Percentiles rank a stretch among this genome's conserved stretches.
phyloP scores from a whole-genome alignment of 92 coral and sea anemone species.

The Pocillopora grandis region DNA sequence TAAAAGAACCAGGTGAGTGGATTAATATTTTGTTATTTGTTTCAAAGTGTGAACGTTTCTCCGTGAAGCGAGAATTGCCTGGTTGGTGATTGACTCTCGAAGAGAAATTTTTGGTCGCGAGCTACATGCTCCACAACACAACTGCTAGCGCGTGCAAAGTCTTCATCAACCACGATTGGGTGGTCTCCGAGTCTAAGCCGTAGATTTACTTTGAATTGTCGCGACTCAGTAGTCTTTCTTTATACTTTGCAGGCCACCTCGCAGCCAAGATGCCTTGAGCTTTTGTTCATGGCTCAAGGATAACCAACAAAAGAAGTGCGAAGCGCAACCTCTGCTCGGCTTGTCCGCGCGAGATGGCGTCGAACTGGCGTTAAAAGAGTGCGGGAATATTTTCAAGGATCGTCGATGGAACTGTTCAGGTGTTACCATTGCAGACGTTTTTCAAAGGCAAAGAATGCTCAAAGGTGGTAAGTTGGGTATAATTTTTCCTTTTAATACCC shows the following conservation, averaged over 20 bases:
- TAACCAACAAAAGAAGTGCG: conserved; percentile 63
- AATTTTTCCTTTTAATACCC: conserved; percentile 5
- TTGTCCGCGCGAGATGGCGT: conserved; percentile 72
- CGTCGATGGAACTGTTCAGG: conserved; percentile 95
- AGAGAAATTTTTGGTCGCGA: background rate
- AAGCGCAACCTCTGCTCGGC: conserved; percentile 53
- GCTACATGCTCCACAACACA: background rate
- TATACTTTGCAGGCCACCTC: conserved; percentile 50
- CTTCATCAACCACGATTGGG: conserved; percentile 1
- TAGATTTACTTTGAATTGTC: background rate
- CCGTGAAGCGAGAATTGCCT: conserved; percentile 25
- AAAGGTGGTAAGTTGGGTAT: conserved; percentile 65
- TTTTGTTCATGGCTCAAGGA: conserved; percentile 73
- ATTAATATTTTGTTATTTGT: conserved; percentile 8
- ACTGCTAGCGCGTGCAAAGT: conserved; percentile 11
- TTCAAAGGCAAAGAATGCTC: conserved; percentile 73
- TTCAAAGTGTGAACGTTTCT: conserved; percentile 41
- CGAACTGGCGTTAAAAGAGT: conserved; percentile 77
- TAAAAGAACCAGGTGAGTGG: conserved; percentile 18
- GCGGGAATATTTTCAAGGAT: conserved; percentile 71
- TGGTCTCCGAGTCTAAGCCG: background rate
- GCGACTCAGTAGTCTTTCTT: conserved; percentile 2
- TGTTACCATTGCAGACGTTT: conserved; percentile 75
- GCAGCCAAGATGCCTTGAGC: conserved; percentile 25
- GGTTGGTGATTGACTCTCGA: conserved; percentile 26